Conservation (phyloP, 2,888 invertebrate genomes). For the Holacanthella duospinosa region DNA sequence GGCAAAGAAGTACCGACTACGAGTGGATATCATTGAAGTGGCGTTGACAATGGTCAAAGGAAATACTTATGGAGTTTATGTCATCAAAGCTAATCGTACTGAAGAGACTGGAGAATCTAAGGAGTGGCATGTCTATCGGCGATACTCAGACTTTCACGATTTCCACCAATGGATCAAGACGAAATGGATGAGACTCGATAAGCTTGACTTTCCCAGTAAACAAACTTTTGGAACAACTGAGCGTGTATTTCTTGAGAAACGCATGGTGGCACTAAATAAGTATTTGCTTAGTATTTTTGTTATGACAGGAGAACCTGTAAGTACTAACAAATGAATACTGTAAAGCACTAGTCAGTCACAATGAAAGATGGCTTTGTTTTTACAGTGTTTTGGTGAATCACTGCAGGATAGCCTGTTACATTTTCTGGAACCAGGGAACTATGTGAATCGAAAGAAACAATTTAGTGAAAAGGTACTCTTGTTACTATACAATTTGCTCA, state of each 20-base stretch:
- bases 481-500: conserved; percentile 3
- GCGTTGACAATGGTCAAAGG: conserved; percentile 73
- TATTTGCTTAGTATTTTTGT: conserved; percentile 64
- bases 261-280: conserved; percentile 58
- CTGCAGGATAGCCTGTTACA: conserved; percentile 35
- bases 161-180: conserved; percentile 65
- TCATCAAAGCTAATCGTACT: conserved; percentile 63
- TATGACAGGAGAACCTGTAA: conserved; percentile 27
- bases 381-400: conserved; percentile 36
- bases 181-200: conserved; percentile 40
- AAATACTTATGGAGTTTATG: conserved; percentile 78
- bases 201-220: conserved; percentile 58
- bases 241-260: conserved; percentile 65
- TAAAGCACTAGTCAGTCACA: not conserved
- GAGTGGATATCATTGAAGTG: conserved; percentile 38
- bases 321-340: not conserved
- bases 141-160: conserved; percentile 90
- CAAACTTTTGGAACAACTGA: conserved; percentile 90
- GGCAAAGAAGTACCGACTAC: conserved; percentile 27
- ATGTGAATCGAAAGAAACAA: conserved; percentile 34
- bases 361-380: not conserved
- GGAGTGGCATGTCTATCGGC: conserved; percentile 80
- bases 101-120: conserved; percentile 49
- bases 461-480: conserved; percentile 30
- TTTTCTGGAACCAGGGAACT: conserved; percentile 36